Evolutionary conservation across 2,113 vertebrate species (phyloP), one percentile per base, ranked within the genome.

Genomic region (Eurypyga helias): DNA sequence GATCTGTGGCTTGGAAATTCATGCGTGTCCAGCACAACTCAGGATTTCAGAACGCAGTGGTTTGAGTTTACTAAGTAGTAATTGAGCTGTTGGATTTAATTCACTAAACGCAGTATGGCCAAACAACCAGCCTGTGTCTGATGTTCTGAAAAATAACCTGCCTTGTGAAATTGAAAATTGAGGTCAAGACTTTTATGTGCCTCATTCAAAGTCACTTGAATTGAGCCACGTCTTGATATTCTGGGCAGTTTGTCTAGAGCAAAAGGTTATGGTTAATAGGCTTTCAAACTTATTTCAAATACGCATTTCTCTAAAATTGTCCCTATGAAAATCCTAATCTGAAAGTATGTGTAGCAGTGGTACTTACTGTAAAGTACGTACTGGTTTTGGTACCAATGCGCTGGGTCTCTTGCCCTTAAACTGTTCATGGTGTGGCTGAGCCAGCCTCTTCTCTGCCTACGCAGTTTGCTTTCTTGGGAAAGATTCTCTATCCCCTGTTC

Each of bases 161-260:
- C 54, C 17, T 86, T 79, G 51, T 86, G 76, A 79, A 83, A 93
- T 48, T 46, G 75, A 83, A 93, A 95, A 91, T 79, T 95, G 83
- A 89, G 76, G 66, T 86, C 66, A 52, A 80, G 17, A 16, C 55
- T 86, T 60, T 57, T 64, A 64, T 67, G 9, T 89, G 71, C 21
- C 19, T 75, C 25, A 65, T 88, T 94, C 76, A 75, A 41, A 90
- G 91, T 75, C 23, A 66, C 55, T 79, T 93, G 38, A 84, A 48
- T 52, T 64, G 45, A 89, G 45, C 38, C 6, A 9, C 38, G 23
- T 71, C 61, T 57, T 79, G 43, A 24, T 60, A 45, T 6, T 33
- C 16, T 70, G 17, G 13, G 52, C 6, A 14, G 2, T 77, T 86
- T 76, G 5, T 48, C 18, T 67, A 21, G 13, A 57, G 57, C 24